Base-by-base conservation (phyloP, 2,113 vertebrate species). In the Perca flavescens region DNA sequence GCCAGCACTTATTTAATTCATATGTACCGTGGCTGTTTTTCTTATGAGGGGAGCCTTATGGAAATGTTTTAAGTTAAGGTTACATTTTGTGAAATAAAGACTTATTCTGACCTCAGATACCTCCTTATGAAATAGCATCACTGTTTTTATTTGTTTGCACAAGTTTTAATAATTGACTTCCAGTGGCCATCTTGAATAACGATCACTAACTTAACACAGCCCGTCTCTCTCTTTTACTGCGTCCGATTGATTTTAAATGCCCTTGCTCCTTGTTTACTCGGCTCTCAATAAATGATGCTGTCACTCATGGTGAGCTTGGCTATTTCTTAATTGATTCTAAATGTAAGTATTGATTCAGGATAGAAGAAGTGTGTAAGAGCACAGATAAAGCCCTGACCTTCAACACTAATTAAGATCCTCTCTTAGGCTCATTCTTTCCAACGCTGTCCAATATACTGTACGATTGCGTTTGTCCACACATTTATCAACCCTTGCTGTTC, bases 1-100 rank as follows among this genome's bases (percentile, higher is more conserved):
- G 86, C 90, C 91, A 93, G 86, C 79, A 50, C 88, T 92, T 88
- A 93, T 91, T 91, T 65, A 84, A 85, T 86, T 91, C 90, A 91
- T 78, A 84, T 91, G 92, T 74, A 65, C 64, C 14, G 0, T 43
- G 46, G 82, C 57, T 73, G 58, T 63, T 63, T 83, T 70, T 69
- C 63, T 74, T 49, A 36, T 50, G 53, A 83, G 63, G 50, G 80
- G 57, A 83, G 70, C 72, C 79, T 87, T 83, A 53, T 89, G 62
- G 77, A 80, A 74, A 84, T 71, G 72, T 87, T 86, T 87, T 85
- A 72, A 60, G 73, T 82, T 82, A 64, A 80, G 74, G 77, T 80
- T 85, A 61, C 25, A 62, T 66, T 82, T 79, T 17, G 46, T 71
- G n/a, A 78, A 83, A 77, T 57, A 28, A 75, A 77, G 75, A 72